Base-by-base conservation (phyloP, 2,113 vertebrate species). In the Cyphomyrus plagiostoma region DNA sequence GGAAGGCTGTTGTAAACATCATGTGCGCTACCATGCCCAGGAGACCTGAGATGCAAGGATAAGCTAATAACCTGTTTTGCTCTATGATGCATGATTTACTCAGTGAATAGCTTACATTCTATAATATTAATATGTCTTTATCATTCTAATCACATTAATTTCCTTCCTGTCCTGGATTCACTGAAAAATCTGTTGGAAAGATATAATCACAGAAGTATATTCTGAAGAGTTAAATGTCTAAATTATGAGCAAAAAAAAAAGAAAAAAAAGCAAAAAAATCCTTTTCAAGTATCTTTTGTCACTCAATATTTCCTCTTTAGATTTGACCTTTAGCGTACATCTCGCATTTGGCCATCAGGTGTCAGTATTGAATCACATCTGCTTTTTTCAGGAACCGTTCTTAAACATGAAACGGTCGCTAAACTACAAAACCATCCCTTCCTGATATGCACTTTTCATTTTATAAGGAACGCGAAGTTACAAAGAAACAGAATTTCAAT, bases 1-100 rank as follows among this genome's bases (percentile, higher is more conserved):
- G 98, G 95, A 99, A 99, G 13, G 98, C 98, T 56, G 98, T 99
- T 1, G 98, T 99, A 92, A 98, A 99, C 98, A 99, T 99, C 98
- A 99, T 99, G 92, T 99, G 98, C 85, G 98, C 98, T 45, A 99
- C 98, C 98, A 99, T 99, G 8, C 98, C 98, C 89, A 99, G 93
- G 86, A 99, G 97, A 92, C 98, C 98, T 99, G 92, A 56, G 93
- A 8, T n/a, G 87, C 4, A 89, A 86, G 77, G 58, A 74, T 62
- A 45, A 48, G 0, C 2, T 52, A 48, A n/a, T 86, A 46, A 84
- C 46, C 49, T 1, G 42, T 6, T 88, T 50, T 48, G 74, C 70
- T 30, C 52, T 19, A 21, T 42, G 11, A 50, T 42, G 17, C 5
- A 23, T 74, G 23, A 35, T 86, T 17, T 21, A n/a, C 23, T 84